Base-by-base conservation (phyloP, 2,888 invertebrate species). In the Helleia helle region DNA sequence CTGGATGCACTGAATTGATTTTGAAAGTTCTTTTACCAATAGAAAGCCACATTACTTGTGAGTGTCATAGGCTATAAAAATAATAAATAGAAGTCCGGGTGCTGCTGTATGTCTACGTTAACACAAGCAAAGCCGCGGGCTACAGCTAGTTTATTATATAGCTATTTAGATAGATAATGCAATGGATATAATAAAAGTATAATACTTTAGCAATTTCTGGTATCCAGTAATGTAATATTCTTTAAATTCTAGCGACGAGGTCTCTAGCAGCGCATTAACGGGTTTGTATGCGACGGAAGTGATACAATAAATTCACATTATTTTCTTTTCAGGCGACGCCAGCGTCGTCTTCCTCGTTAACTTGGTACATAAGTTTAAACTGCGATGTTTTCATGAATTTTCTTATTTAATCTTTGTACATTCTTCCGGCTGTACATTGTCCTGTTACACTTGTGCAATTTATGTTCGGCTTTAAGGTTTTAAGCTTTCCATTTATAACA, bases 271-370 rank as follows among this genome's bases (percentile, higher is more conserved):
- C 26, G 44, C 42, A 42, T 44, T 42, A 44, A 36, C 39, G 27
- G 12, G 27, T 36, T 38, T 41, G 34, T 37, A 43, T 31, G 41
- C 27, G 27, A 40, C 27, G 42, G 45, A 43, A 41, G 45, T 45
- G 45, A 44, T 43, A 40, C 41, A 37, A 30, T 48, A 41, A 45
- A 43, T 41, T 43, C 29, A 28, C 37, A 45, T 47, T 45, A 41
- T 40, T 40, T 48, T 41, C 26, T 45, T 43, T 45, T 36, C 38
- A 42, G 36, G 28, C 37, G 41, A 42, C 44, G 30, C 34, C 8
- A 11, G 31, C 31, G 31, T 29, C 29, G 30, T 34, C 34, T 34
- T 34, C 12, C 34, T 34, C 34, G 34, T 34, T 34, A 34, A 6
- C 34, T 22, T 12, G 4, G 12, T 11, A 22, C 34, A 11, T 34